Percentiles rank a stretch among this genome's conserved stretches.
Conservation (phyloP, 2,113 vertebrate genomes). For the Haemorhous mexicanus region DNA sequence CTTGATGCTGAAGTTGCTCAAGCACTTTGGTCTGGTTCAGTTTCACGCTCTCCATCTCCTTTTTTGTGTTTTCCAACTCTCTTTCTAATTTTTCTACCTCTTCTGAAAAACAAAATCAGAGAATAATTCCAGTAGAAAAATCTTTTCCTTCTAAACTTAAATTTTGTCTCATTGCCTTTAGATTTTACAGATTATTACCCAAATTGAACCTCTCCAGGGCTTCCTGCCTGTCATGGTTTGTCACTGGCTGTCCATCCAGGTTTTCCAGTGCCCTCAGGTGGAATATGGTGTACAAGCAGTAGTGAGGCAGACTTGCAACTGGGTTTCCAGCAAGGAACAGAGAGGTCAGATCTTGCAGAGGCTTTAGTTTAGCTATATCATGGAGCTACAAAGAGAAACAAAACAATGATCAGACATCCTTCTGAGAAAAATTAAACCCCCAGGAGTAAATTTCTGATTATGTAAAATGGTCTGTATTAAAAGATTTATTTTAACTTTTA, state of each 20-base stretch:
- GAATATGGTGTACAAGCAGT: constrained; percentile 78
- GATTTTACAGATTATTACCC: constrained; percentile 67
- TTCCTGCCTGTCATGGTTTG: constrained; percentile 74
- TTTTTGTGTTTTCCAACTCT: constrained; percentile 72
- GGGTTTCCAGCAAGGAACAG: constrained; percentile 80
- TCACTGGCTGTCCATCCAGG: constrained; percentile 80
- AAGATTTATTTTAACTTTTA: not conserved
- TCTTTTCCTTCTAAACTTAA: not conserved
- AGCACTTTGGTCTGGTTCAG: constrained; percentile 67
- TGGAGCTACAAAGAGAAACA: constrained; percentile 74
- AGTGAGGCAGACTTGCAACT: constrained; percentile 78
- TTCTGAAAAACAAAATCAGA: constrained; percentile 60
- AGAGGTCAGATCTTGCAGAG: constrained; percentile 81
- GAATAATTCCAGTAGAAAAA: not conserved
- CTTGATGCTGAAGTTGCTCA: constrained; percentile 75
- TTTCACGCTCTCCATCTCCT: constrained; percentile 75
- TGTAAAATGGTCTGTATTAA: not conserved
- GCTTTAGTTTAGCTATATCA: constrained; percentile 81
- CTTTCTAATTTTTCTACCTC: constrained; percentile 82
- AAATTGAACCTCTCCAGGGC: constrained; percentile 82
- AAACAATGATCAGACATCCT: not conserved
- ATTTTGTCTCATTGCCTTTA: not conserved
- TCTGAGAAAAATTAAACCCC: not conserved
- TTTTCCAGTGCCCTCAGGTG: constrained; percentile 79
- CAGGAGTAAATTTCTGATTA: not conserved